Evolutionary conservation across 2,888 invertebrate species (phyloP), one percentile per base, ranked within the genome.

Genomic region (Conistra vaccinii): DNA sequence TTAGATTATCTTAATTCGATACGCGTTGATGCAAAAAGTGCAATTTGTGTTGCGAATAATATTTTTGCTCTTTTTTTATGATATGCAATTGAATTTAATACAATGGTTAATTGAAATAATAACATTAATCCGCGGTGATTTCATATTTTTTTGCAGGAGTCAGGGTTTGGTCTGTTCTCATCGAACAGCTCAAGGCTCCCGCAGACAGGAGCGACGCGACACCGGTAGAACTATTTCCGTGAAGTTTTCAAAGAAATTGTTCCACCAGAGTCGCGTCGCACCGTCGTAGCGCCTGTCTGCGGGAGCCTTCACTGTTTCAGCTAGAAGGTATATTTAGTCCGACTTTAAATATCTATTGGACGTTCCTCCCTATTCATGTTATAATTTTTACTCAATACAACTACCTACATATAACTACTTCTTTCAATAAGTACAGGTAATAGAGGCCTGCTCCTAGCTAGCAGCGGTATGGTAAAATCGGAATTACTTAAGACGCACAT

Each of bases 21-120:
- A 23, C 23, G 48, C 23, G 20, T 58, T 68, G n/a, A 58, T 75
- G 80, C 76, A 80, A 86, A 83, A 80, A 78, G 39, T 80, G 83
- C 80, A 77, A 51, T 51, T 32, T 60, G 48, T 55, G 26, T 55
- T 32, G 9, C 58, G 61, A 57, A 12, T 67, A 51, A 20, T 45
- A 29, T 48, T 48, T 5, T 4, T 32, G n/a, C 45, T 57, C 3
- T 10, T 53, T 69, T 66, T 70, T 60, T 9, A 51, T 20, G 60
- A 10, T 42, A 32, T 51, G 55, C 39, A 29, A 32, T 32, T 39
- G n/a, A 2, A 53, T 61, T 61, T 29, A 35, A 29, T n/a, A 63
- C 53, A 35, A 23, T 7, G 0, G 20, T 29, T 9, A 20, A 55
- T 55, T 35, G 12, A 26, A 75, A 20, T 55, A 29, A 29, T 4